Conservation (phyloP, 2,113 vertebrate genomes). For the Ciconia boyciana region DNA sequence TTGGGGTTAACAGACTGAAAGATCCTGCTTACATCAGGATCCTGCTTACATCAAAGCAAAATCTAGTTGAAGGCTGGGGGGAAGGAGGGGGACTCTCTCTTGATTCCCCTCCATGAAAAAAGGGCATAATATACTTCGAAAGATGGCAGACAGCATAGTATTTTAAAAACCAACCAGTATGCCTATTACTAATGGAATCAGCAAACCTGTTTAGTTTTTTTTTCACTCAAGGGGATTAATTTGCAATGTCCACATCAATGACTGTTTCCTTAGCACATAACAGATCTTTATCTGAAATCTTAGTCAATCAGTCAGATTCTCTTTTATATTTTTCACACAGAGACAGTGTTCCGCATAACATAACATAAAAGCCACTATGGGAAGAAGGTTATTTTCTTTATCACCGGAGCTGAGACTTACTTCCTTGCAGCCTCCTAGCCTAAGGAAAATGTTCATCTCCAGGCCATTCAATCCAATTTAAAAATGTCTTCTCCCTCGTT, state of each 20-base stretch:
- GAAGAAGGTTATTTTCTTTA: not conserved
- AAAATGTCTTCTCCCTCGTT: not conserved
- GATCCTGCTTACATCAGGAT: not conserved
- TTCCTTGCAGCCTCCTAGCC: not conserved
- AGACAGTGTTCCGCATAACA: not conserved
- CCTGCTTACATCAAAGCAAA: not conserved
- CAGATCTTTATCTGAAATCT: not conserved
- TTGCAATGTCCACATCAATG: not conserved
- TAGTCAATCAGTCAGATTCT: not conserved
- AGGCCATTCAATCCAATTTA: not conserved
- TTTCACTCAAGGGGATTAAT: not conserved
- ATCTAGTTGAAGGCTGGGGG: not conserved
- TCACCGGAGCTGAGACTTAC: not conserved
- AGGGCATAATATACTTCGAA: not conserved
- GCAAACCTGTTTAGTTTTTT: not conserved
- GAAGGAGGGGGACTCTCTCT: not conserved
- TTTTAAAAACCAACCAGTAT: not conserved
- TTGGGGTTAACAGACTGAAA: not conserved
- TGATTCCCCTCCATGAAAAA: not conserved
- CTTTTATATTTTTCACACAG: not conserved
- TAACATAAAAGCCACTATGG: not conserved
- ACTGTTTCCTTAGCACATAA: not conserved
- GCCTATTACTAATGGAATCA: not conserved
- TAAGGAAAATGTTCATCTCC: not conserved
- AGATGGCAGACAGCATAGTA: not conserved